These are phyloP conservation scores for Gavia stellata DNA, from an alignment of 2,113 vertebrate genomes.

Conservation along the genomic window DNA sequence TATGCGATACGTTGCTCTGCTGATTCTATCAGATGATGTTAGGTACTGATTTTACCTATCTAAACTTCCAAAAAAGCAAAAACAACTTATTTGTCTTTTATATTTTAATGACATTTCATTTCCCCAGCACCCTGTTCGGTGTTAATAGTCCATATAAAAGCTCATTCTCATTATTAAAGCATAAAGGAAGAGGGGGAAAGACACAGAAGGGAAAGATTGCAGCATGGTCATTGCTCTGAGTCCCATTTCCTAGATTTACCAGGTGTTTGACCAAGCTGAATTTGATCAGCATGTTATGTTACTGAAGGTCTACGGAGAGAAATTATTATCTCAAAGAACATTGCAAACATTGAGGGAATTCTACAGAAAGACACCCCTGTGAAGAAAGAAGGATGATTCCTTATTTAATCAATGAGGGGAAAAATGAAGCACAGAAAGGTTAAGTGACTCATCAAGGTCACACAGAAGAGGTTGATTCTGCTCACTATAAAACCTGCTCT, in stretches of 20 bases:
- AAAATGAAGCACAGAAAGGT: background rate
- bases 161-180: constrained; percentile 2
- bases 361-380: background rate
- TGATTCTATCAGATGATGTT: background rate
- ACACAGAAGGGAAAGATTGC: background rate
- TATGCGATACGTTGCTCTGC: background rate
- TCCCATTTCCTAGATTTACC: background rate
- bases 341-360: background rate
- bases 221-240: background rate
- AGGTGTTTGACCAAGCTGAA: background rate
- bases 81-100: background rate
- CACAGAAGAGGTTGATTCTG: background rate
- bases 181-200: background rate
- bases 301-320: background rate
- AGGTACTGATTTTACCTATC: background rate
- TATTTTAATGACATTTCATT: background rate
- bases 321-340: background rate
- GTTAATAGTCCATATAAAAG: background rate
- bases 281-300: background rate
- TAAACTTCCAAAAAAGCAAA: background rate
- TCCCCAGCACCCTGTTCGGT: background rate
- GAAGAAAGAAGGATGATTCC: background rate
- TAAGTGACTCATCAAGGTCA: constrained; percentile 27
- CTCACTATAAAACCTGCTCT: background rate
- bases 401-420: background rate